Percentiles rank a stretch among this genome's conserved stretches.
These are phyloP conservation scores for Diuraphis noxia DNA, from an alignment of 1,140 invertebrate genomes.

Conservation along the genomic window DNA sequence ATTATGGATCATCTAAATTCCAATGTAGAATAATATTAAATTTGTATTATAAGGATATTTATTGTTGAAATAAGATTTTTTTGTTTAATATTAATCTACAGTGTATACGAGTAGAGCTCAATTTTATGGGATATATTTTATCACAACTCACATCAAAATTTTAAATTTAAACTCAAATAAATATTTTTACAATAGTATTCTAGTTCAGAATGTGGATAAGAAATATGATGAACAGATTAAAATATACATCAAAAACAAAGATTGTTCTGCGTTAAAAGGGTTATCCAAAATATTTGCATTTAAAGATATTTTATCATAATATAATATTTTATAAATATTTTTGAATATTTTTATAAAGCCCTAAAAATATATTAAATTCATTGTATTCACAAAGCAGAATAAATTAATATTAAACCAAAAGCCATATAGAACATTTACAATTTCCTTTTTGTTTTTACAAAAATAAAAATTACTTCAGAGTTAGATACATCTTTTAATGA, in stretches of 20 bases:
- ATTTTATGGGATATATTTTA: not conserved
- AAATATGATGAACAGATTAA: not conserved
- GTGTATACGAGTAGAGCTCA: not conserved
- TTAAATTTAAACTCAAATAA: not conserved
- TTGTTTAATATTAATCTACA: not conserved
- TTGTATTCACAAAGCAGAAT: constrained; percentile 27
- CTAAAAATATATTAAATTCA: not conserved
- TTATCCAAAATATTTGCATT: not conserved
- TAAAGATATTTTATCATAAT: not conserved
- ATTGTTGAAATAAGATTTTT: not conserved
- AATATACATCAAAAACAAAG: not conserved
- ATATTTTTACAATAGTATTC: not conserved
- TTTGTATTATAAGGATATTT: not conserved
- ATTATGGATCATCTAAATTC: not conserved
- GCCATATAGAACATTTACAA: constrained; percentile 33
- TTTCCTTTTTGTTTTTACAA: constrained; percentile 32
- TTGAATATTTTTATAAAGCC: not conserved
- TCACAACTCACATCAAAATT: not conserved
- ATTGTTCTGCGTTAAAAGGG: not conserved
- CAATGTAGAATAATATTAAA: not conserved
- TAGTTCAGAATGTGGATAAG: not conserved
- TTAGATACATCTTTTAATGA: constrained; percentile 41
- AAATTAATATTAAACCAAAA: constrained; percentile 17
- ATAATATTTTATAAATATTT: not conserved
- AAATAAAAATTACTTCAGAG: constrained; percentile 44